Conservation (phyloP, 2,888 invertebrate species). For the Celastrina argiolus region DNA sequence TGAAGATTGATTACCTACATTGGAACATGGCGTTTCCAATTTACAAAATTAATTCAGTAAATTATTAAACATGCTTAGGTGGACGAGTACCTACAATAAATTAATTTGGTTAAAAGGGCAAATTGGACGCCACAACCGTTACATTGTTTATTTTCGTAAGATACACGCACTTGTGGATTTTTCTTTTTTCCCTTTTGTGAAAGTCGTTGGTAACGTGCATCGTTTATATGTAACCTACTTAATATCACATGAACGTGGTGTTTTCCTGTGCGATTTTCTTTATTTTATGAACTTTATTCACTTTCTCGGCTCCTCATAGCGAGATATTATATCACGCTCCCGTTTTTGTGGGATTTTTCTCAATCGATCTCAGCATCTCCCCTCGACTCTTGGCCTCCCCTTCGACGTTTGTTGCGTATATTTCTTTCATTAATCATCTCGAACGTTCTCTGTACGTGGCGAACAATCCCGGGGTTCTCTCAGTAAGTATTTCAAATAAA, state of each 20-base stretch:
- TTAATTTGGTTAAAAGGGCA: not conserved
- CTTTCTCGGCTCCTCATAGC: not conserved
- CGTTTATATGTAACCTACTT: no score
- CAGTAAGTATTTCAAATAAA: not conserved
- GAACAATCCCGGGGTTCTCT: constrained; percentile 7
- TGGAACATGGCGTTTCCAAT: not conserved
- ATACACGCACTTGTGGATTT: no score
- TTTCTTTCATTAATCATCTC: constrained; percentile 9
- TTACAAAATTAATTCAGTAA: not conserved
- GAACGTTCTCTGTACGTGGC: not conserved
- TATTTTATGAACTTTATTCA: not conserved
- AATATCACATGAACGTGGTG: not conserved
- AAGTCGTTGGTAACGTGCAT: no score
- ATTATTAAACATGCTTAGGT: not conserved
- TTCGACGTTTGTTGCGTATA: not conserved
- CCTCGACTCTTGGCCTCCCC: not conserved
- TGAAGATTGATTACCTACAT: not conserved
- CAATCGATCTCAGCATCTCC: constrained; percentile 12
- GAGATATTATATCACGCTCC: not conserved
- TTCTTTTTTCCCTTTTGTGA: no score
- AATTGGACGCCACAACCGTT: not conserved
- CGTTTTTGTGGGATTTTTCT: constrained; percentile 8
- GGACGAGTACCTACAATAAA: not conserved
- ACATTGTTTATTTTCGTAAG: no score
- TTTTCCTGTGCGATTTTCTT: not conserved